Conservation (phyloP, 2,113 vertebrate genomes). For the Capra hircus region DNA sequence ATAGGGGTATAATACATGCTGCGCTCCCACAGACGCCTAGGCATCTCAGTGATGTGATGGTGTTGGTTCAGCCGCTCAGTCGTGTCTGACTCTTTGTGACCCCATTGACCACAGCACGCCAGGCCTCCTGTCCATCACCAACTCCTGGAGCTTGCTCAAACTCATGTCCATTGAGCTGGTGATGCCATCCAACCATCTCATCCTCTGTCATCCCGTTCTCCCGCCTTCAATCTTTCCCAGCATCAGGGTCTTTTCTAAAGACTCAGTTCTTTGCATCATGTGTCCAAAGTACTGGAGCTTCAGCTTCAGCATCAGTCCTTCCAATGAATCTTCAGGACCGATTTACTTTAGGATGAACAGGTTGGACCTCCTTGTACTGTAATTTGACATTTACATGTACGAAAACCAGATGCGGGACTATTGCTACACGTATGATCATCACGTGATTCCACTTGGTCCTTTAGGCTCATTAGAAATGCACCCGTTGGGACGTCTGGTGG, state of each 20-base stretch:
- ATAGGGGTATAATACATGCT: rapidly evolving
- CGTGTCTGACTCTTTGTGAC: rapidly evolving
- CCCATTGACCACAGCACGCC: not conserved
- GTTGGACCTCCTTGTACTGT: not conserved
- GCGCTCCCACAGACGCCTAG: rapidly evolving
- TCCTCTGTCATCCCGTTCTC: rapidly evolving
- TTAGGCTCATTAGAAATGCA: not conserved
- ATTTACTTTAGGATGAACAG: not conserved
- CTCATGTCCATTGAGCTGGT: not conserved
- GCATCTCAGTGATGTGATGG: rapidly evolving
- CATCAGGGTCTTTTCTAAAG: not conserved
- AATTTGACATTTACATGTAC: no score
- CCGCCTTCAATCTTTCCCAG: not conserved
- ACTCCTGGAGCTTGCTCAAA: rapidly evolving
- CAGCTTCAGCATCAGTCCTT: not conserved
- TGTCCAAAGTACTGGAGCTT: not conserved
- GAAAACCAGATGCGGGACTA: rapidly evolving
- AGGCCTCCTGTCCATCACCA: not conserved
- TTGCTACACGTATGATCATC: not conserved
- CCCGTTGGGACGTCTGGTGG: rapidly evolving
- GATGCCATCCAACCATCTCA: not conserved
- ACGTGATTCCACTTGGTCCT: not conserved
- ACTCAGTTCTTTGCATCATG: not conserved
- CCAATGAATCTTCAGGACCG: not conserved
- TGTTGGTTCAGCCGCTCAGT: not conserved